Evolutionary conservation across 2,797 vertebrate genomes (phyloP).

Genomic region (Sebastes umbrosus): DNA sequence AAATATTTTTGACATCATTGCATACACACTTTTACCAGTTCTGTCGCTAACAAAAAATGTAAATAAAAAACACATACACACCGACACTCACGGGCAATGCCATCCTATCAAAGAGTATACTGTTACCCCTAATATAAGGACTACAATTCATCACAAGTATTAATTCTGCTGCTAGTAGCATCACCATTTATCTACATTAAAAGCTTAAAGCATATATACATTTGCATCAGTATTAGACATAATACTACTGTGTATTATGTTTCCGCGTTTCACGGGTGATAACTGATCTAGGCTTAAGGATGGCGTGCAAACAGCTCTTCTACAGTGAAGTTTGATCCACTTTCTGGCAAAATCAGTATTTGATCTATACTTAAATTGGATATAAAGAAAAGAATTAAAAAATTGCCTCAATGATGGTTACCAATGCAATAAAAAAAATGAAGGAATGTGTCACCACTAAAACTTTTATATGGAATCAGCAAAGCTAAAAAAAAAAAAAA

Average conservation of each 20-base stretch:
- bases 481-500: slow-evolving; percentile 53
- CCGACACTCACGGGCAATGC: slow-evolving; percentile 75
- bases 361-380: slow-evolving; percentile 46
- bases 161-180: slow-evolving; percentile 79
- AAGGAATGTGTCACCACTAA: slow-evolving; percentile 75
- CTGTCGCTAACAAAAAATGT: slow-evolving; percentile 48
- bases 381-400: slow-evolving; percentile 47
- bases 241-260: slow-evolving; percentile 76
- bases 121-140: slow-evolving; percentile 83
- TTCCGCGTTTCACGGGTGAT: slow-evolving; percentile 60
- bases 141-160: slow-evolving; percentile 77
- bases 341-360: slow-evolving; percentile 47
- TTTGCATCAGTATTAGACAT: slow-evolving; percentile 79
- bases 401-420: slow-evolving; percentile 28
- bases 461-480: slow-evolving; percentile 62
- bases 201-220: slow-evolving; percentile 83
- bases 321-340: slow-evolving; percentile 60
- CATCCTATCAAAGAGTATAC: slow-evolving; percentile 77
- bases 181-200: slow-evolving; percentile 78
- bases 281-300: slow-evolving; percentile 53
- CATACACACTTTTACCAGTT: slow-evolving; percentile 51
- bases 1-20: slow-evolving; percentile 21
- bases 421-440: slow-evolving; percentile 42
- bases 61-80: slow-evolving; percentile 61
- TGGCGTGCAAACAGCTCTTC: slow-evolving; percentile 70